These are phyloP conservation scores for Alligator mississippiensis DNA, from an alignment of 2,113 vertebrate species.

Conservation along the genomic window DNA sequence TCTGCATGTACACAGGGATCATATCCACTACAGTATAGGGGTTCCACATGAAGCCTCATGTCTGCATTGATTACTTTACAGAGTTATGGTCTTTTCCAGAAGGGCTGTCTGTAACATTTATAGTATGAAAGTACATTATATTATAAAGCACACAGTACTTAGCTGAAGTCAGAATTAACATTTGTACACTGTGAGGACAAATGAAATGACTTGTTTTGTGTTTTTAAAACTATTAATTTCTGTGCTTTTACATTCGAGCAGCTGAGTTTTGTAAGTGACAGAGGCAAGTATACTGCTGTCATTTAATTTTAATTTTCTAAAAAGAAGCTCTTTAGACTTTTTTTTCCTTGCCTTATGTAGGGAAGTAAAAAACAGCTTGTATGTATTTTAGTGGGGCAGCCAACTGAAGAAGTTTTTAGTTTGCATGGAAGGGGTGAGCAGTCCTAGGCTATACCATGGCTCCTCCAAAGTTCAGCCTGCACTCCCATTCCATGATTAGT, in stretches of 20 bases:
- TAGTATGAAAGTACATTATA: neutral
- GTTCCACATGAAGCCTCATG: neutral
- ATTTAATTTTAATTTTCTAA: neutral
- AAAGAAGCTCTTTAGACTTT: neutral
- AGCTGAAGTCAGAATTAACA: neutral
- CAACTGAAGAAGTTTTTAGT: neutral
- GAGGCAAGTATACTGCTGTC: neutral
- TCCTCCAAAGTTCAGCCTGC: neutral
- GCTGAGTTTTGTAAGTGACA: neutral
- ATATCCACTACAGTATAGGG: neutral
- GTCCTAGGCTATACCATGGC: slow-evolving; percentile 3
- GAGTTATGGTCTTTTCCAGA: neutral
- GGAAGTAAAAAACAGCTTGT: too few species aligned
- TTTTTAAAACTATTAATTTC: slow-evolving; percentile 64
- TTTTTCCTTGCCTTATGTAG: neutral
- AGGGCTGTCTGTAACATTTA: neutral
- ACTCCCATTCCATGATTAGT: neutral
- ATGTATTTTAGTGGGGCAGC: too few species aligned
- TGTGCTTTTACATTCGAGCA: slow-evolving; percentile 44
- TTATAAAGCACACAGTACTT: neutral
- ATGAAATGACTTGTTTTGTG: neutral
- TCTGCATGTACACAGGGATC: neutral
- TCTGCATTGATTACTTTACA: neutral
- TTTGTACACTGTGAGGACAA: neutral
- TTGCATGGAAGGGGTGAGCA: slow-evolving; percentile 18